Percentiles rank a stretch among this genome's conserved stretches.
These are phyloP conservation scores for Anastrepha obliqua DNA, from an alignment of 1,140 invertebrate species.

Conservation along the genomic window DNA sequence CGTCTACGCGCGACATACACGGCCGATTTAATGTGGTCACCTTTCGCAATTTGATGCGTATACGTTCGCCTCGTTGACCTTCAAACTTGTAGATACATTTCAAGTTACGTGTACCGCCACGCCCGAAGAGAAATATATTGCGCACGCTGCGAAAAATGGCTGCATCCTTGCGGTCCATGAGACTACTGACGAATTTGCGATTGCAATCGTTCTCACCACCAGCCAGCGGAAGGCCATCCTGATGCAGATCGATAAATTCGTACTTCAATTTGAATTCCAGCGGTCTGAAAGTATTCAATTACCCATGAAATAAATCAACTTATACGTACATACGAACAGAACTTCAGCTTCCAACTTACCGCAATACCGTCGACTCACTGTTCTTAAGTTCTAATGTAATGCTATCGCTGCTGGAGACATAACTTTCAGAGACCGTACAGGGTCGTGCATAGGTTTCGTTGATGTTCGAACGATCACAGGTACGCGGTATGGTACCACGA, in stretches of 20 bases:
- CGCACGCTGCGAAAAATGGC: slow-evolving; percentile 81
- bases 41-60: slow-evolving; percentile 81
- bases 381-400: slow-evolving; percentile 87
- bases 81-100: slow-evolving; percentile 91
- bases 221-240: slow-evolving; percentile 86
- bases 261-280: slow-evolving; percentile 90
- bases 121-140: slow-evolving; percentile 90
- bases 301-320: slow-evolving; percentile 46
- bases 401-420: slow-evolving; percentile 85
- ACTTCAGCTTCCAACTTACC: slow-evolving; percentile 75
- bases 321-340: neutral
- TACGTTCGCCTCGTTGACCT: slow-evolving; percentile 85
- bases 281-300: slow-evolving; percentile 76
- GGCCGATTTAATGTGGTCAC: slow-evolving; percentile 81
- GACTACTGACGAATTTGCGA: slow-evolving; percentile 79
- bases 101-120: slow-evolving; percentile 87
- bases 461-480: slow-evolving; percentile 82
- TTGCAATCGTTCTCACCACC: slow-evolving; percentile 75
- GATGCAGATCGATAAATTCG: slow-evolving; percentile 90
- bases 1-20: slow-evolving; percentile 78
- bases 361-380: slow-evolving; percentile 88
- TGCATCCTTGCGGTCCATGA: slow-evolving; percentile 77
- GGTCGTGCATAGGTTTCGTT: slow-evolving; percentile 77
- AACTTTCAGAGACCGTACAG: slow-evolving; percentile 88
- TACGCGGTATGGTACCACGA: slow-evolving; percentile 84